Base-by-base conservation (phyloP, 1,140 invertebrate species). In the Oedothorax gibbosus region DNA sequence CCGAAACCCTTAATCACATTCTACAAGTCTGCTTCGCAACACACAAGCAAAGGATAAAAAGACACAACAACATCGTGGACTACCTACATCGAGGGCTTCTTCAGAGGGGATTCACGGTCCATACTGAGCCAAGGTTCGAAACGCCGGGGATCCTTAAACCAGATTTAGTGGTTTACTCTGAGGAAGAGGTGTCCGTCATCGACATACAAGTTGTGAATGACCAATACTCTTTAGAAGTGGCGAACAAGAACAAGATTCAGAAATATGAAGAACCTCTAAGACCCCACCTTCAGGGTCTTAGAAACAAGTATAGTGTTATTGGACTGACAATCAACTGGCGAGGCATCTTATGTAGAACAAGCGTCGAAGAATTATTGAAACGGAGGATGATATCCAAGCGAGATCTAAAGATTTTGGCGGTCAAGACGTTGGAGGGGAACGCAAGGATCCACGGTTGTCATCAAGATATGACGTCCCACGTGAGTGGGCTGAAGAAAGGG, bases 1-100 rank as follows among this genome's bases (percentile, higher is more conserved):
- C 68, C 5, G 68, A 71, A 10, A 71, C 68, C 0, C 35, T 71
- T 7, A 71, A 71, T 21, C 68, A 71, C 35, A 71, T 71, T 1
- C 51, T 71, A 4, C 68, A 71, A 50, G 11, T 15, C 10, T 71
- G 68, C 18, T 71, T 50, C 49, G 35, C 10, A 49, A 50, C 49
- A 3, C 68, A 71, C 49, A 14, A 51, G 49, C 5, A 6, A 1
- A 35, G 68, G 4, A 50, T 71, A 5, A 71, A 10, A 2, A 11
- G 21, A 11, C 68, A 71, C 49, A 18, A 71, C 2, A 1, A 5
- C 1, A 18, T 18, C 5, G 68, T 71, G 4, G 18, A 71, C 11
- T 71, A 71, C 49, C 2, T 71, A 0, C 11, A 11, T 8, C 11
- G 57, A 2, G 65, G 65, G 2, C 15, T 21, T 2, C 4, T 11